These are phyloP conservation scores for Lepidothrix coronata DNA, from an alignment of 2,113 vertebrate species.

Conservation along the genomic window DNA sequence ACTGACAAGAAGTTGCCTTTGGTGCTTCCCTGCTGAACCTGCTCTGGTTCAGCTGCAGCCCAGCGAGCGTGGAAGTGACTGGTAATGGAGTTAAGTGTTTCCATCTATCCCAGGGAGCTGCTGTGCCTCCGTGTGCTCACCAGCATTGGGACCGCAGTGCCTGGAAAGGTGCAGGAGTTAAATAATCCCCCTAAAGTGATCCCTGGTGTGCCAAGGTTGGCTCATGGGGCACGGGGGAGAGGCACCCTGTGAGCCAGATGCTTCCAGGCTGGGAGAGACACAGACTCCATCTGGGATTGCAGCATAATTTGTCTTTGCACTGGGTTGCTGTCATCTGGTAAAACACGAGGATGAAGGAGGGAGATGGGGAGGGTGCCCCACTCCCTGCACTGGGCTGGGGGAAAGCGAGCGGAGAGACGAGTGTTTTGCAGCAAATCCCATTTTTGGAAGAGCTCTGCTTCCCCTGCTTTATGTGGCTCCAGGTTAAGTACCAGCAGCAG, in stretches of 20 bases:
- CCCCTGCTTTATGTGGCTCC: not conserved
- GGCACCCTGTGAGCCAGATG: not conserved
- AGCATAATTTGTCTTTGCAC: not conserved
- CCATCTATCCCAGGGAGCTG: not conserved
- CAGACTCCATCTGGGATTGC: not conserved
- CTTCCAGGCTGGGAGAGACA: not conserved
- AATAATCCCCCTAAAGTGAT: not conserved
- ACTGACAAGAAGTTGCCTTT: not conserved
- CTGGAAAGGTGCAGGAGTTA: not conserved
- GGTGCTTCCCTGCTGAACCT: not conserved
- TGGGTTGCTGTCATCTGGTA: not conserved
- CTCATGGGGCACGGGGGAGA: not conserved
- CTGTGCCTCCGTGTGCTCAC: not conserved
- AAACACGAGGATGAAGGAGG: not conserved
- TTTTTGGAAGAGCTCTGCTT: not conserved
- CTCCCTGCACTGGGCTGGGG: not conserved
- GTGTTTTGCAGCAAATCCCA: not conserved
- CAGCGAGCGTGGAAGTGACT: not conserved
- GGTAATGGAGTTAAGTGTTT: not conserved
- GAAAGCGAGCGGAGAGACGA: accelerated
- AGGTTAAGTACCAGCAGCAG: not conserved
- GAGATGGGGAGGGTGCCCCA: not conserved
- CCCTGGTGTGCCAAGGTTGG: not conserved
- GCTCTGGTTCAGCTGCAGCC: not conserved
- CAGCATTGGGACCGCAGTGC: accelerated